Percentiles rank a stretch among this genome's conserved stretches.
These are phyloP conservation scores for Barypeithes pellucidus DNA, from an alignment of 2,888 invertebrate species.

Conservation along the genomic window DNA sequence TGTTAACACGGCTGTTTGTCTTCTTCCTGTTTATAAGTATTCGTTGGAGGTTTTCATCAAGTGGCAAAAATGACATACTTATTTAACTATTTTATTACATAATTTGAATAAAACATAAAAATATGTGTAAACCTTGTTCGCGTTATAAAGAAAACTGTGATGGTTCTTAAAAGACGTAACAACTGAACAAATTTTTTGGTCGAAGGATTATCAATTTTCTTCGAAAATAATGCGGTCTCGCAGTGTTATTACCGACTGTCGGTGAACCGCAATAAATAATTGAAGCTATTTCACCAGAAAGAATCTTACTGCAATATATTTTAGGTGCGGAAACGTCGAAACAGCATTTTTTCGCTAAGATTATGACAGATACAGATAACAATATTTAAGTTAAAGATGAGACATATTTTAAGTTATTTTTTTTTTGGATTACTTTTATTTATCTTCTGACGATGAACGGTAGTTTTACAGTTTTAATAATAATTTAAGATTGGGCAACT, in stretches of 20 bases:
- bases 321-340: slow-evolving; percentile 50
- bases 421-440: background rate
- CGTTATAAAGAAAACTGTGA: slow-evolving; percentile 6
- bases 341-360: slow-evolving; percentile 46
- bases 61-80: no score
- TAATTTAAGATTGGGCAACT: no score
- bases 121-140: background rate
- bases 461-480: no score
- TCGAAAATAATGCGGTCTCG: slow-evolving; percentile 59
- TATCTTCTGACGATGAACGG: no score
- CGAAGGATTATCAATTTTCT: slow-evolving; percentile 63
- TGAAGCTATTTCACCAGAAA: slow-evolving; percentile 46
- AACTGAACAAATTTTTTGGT: slow-evolving; percentile 39
- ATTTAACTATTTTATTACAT: background rate
- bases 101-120: background rate
- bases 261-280: slow-evolving; percentile 51
- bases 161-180: slow-evolving; percentile 17
- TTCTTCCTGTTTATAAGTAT: no score
- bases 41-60: no score
- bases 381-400: slow-evolving; percentile 12
- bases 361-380: slow-evolving; percentile 41
- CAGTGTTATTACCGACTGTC: slow-evolving; percentile 48
- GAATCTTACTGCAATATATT: slow-evolving; percentile 49
- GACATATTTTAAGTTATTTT: slow-evolving; percentile 1
- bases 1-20: no score